Conservation (phyloP, 2,888 invertebrate species). For the Drosophila aldrichi region DNA sequence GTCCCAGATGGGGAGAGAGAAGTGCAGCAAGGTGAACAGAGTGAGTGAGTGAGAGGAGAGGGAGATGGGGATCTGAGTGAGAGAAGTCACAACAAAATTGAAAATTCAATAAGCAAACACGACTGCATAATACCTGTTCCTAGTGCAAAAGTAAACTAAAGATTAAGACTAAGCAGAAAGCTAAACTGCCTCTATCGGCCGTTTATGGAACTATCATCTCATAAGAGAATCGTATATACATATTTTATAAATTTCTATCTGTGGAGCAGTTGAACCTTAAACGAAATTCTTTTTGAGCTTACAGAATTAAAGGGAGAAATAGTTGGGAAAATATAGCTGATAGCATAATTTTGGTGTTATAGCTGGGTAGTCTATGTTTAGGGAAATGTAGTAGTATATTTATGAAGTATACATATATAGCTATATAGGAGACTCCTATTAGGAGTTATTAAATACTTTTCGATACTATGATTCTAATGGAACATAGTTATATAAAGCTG, state of each 20-base stretch:
- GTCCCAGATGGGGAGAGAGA: conserved; percentile 48
- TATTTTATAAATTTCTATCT: background rate
- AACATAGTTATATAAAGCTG: too few species aligned
- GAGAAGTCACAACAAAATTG: conserved; percentile 13
- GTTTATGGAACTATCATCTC: background rate
- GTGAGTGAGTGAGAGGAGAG: conserved; percentile 9
- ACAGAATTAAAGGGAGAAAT: too few species aligned
- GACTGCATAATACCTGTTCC: background rate
- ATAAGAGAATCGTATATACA: background rate
- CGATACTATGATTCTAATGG: too few species aligned
- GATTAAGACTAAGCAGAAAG: too few species aligned
- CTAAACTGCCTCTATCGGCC: background rate
- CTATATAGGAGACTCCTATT: too few species aligned
- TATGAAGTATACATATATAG: too few species aligned
- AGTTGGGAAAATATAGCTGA: too few species aligned
- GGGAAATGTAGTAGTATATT: background rate
- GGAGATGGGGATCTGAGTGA: background rate
- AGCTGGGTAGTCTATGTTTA: background rate
- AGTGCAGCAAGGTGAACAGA: conserved; percentile 6
- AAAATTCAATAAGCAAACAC: background rate
- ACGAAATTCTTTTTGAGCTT: too few species aligned
- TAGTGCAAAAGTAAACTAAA: background rate
- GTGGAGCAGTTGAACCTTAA: background rate
- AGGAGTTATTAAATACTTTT: too few species aligned
- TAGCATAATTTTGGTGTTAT: background rate